Percentiles rank a stretch among this genome's conserved stretches.
These are phyloP conservation scores for Corythornis cristatus DNA, from an alignment of 2,113 vertebrate genomes.

Conservation along the genomic window DNA sequence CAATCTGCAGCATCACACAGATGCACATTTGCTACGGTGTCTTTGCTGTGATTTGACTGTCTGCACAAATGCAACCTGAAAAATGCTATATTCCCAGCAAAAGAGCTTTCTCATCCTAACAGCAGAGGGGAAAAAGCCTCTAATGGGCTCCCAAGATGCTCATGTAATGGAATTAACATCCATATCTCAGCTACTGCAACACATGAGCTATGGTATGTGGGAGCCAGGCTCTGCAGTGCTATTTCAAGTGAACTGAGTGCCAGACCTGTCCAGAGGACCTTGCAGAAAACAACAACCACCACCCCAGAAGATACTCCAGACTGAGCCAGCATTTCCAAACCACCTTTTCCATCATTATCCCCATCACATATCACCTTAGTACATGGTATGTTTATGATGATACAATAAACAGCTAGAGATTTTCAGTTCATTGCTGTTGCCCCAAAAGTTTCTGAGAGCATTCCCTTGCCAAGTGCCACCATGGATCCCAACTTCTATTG, in stretches of 20 bases:
- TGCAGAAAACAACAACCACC: neutral
- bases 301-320: neutral
- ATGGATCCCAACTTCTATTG: neutral
- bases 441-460: neutral
- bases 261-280: neutral
- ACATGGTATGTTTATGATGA: neutral
- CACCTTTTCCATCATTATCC: neutral
- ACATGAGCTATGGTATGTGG: neutral
- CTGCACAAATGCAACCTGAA: neutral
- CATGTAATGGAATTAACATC: neutral
- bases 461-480: neutral
- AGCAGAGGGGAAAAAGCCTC: neutral
- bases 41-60: neutral
- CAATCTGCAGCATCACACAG: neutral
- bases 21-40: neutral
- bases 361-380: neutral
- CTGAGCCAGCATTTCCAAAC: neutral
- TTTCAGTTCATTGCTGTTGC: neutral
- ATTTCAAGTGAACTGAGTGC: accelerated
- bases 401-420: neutral
- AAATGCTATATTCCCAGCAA: neutral
- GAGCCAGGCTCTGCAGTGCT: accelerated
- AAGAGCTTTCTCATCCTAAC: neutral
- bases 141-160: neutral
- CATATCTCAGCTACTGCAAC: neutral